Evolutionary conservation across 2,797 vertebrate species (phyloP).

Genomic region (Capromys pilorides): DNA sequence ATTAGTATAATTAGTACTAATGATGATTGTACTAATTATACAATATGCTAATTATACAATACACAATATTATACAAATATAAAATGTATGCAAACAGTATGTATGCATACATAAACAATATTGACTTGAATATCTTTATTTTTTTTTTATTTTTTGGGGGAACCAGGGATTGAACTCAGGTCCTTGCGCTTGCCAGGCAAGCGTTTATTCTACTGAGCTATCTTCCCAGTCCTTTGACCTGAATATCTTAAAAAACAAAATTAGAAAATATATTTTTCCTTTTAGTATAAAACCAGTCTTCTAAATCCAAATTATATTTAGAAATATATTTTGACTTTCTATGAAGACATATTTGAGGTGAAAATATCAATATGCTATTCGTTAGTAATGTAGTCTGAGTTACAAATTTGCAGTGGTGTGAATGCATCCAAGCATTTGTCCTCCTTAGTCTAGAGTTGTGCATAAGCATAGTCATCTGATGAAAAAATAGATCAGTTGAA

Average conservation of each 20-base stretch:
- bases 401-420: slow-evolving; percentile 14
- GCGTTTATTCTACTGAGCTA: too few species aligned
- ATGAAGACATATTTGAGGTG: not conserved
- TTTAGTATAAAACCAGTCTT: not conserved
- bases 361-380: slow-evolving; percentile 10
- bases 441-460: not conserved
- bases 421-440: slow-evolving; percentile 20
- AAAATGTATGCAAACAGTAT: too few species aligned
- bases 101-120: not conserved
- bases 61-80: too few species aligned
- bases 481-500: not conserved
- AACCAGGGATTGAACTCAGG: too few species aligned
- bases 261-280: not conserved
- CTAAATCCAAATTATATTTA: not conserved
- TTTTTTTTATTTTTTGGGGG: too few species aligned
- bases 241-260: not conserved
- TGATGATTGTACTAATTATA: not conserved
- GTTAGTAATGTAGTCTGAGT: slow-evolving; percentile 41
- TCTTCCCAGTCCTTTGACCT: not conserved
- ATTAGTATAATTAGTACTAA: not conserved
- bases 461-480: not conserved
- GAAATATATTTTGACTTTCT: not conserved
- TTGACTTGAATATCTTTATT: not conserved
- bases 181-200: too few species aligned
- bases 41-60: too few species aligned